A percentile compares a stretch with the other conserved stretches of the same genome.
Conservation (phyloP, 2,888 invertebrate genomes). For the Euzophera pinguis region DNA sequence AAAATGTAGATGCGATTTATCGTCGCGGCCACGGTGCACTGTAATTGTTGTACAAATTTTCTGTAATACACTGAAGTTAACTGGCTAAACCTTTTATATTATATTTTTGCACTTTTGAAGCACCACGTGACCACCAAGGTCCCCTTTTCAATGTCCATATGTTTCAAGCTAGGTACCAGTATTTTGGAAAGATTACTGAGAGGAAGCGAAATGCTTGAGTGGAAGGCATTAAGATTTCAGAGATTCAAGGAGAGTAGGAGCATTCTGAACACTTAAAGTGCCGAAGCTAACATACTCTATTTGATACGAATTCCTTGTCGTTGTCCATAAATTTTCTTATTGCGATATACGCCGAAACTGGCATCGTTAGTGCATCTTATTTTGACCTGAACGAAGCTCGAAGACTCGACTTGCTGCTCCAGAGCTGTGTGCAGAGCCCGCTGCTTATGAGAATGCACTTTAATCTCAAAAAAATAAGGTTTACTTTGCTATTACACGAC, state of each 20-base stretch:
- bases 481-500: conserved; percentile 14
- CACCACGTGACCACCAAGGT: no score
- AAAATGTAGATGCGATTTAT: background rate
- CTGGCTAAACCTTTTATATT: no score
- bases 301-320: no score
- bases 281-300: no score
- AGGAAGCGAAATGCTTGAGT: no score
- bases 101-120: no score
- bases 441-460: conserved; percentile 15
- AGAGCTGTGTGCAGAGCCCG: background rate
- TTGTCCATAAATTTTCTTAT: background rate
- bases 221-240: no score
- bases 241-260: no score
- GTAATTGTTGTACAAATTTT: background rate
- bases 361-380: conserved; percentile 1
- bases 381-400: background rate
- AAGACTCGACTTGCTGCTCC: background rate
- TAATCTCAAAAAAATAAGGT: conserved; percentile 18
- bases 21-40: background rate
- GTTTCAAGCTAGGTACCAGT: no score
- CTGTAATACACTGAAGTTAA: background rate
- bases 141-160: no score
- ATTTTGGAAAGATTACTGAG: no score
- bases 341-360: background rate
- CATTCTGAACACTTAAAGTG: no score